Evolutionary conservation across 2,797 vertebrate species (phyloP), one percentile per base, ranked within the genome.

Genomic region (Pagetopsis macropterus): DNA sequence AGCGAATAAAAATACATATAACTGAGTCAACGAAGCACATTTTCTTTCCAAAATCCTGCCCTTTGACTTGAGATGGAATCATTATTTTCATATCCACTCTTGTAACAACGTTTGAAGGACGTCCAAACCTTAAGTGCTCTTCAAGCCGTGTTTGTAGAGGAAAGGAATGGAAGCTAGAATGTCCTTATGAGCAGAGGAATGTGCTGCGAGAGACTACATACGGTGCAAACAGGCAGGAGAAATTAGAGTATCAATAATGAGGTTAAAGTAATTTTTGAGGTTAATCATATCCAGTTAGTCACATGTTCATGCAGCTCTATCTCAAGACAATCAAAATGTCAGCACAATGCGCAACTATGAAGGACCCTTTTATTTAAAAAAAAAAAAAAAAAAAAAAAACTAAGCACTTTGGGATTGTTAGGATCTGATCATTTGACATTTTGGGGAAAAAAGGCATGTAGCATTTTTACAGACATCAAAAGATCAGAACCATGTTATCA

Each of bases 121-220:
- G 11, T 77, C 62, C 65, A 75, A 70, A 60, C 41, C 33, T 48
- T 37, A 65, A 73, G 46, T 63, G 67, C 17, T 80, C 33, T 84
- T 76, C 66, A 87, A 85, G 81, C 52, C 0, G 31, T 16, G 40
- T 82, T 64, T 40, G 45, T 77, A 0, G 21, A 70, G 44, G 13
- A 57, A 71, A 70, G 59, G 56, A 49, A 23, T 71, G 50, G 52
- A 54, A 72, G 60, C 63, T 75, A 54, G 19, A 75, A 50, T 62
- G 69, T 79, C 71, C 75, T 77, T 65, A 80, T 91, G 88, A 87
- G 70, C 45, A 5, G 64, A 89, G 82, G 89, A 92, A 91, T 90
- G 89, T 68, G 65, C 49, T 67, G 66, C 0, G 40, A 72, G 71
- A 23, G 67, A 56, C 75, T 78, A 57, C 40, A 40, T 57, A 16